These are phyloP conservation scores for Myiagra hebetior DNA, from an alignment of 2,113 vertebrate species.

Conservation along the genomic window DNA sequence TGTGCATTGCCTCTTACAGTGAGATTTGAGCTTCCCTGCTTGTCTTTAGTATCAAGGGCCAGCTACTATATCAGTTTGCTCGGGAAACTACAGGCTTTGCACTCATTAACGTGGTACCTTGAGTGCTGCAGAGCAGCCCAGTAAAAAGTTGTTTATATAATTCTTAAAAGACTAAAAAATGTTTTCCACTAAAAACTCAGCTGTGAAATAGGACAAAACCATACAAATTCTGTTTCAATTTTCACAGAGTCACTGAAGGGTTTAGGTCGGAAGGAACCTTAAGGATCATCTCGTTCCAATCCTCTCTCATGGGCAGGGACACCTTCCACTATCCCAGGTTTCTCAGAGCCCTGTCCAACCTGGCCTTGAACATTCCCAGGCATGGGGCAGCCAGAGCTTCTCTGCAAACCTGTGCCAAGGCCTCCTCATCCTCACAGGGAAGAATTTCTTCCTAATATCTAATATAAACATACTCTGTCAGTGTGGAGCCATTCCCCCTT, in stretches of 20 bases:
- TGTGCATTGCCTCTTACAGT: neutral
- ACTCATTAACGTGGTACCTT: neutral
- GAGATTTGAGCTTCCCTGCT: neutral
- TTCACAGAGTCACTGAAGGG: neutral
- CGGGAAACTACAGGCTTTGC: neutral
- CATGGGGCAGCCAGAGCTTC: neutral
- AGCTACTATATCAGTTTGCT: too few relatives aligned
- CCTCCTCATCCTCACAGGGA: accelerated
- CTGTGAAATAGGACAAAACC: accelerated
- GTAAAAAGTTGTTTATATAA: neutral
- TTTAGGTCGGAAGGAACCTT: neutral
- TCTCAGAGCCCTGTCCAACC: neutral
- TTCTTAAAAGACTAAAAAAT: neutral
- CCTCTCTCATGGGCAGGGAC: neutral
- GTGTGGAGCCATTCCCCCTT: neutral
- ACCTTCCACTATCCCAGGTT: neutral
- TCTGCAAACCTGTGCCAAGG: neutral
- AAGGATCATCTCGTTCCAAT: too few relatives aligned
- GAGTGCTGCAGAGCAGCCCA: neutral
- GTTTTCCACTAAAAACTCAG: neutral
- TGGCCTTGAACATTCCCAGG: too few relatives aligned
- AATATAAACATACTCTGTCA: neutral
- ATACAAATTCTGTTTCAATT: neutral
- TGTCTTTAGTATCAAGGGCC: neutral
- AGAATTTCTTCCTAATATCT: accelerated